Evolutionary conservation across 2,113 vertebrate species (phyloP).

Genomic region (Rhadina sibilatrix): DNA sequence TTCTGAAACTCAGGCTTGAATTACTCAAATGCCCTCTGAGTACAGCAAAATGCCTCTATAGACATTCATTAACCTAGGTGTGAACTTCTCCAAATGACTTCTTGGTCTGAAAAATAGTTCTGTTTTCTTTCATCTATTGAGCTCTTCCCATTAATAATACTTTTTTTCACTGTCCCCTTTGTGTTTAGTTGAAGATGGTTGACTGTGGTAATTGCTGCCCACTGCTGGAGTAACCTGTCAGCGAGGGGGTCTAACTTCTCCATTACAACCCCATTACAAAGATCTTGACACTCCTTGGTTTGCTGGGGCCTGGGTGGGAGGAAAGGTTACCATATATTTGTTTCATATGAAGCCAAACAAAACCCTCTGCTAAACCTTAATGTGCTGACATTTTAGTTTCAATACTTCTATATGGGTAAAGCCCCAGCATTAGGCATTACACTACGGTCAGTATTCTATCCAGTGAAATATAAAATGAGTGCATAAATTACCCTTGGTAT

Average conservation of each 20-base stretch:
- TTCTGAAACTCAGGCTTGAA: not conserved
- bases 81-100: not conserved
- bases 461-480: not conserved
- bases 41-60: not conserved
- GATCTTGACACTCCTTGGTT: not conserved
- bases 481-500: not conserved
- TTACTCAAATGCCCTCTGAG: not conserved
- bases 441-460: not conserved
- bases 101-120: not conserved
- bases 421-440: not conserved
- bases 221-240: not conserved
- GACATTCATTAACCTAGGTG: not conserved
- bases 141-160: not conserved
- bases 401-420: not conserved
- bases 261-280: not conserved
- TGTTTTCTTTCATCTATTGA: not conserved
- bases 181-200: not conserved
- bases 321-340: not conserved
- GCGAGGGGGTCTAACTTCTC: not conserved
- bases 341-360: not conserved
- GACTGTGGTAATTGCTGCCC: not conserved
- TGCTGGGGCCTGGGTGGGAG: not conserved
- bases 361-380: not conserved
- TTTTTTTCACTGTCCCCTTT: not conserved
- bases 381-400: not conserved